Base-by-base conservation (phyloP, 2,113 vertebrate genomes). In the Syngnathus scovelli region DNA sequence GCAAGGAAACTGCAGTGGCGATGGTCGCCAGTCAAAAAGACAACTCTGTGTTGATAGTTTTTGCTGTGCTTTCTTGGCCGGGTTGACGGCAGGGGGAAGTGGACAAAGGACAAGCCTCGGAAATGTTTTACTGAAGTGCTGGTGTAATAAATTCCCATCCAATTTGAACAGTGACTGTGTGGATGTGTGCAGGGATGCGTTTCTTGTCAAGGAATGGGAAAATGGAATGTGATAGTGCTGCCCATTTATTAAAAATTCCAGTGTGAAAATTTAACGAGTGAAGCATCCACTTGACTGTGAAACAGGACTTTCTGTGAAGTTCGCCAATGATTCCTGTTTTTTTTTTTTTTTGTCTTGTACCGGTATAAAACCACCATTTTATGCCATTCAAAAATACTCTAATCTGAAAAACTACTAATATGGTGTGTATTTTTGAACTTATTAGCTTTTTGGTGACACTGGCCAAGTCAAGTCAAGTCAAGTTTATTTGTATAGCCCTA, bases 111-210 rank as follows among this genome's bases (percentile, higher is more conserved):
- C 5, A 12, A 51, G 6, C 52, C 69, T 66, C 64, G 61, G 43
- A 64, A 67, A 75, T 83, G 86, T 85, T 83, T 62, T 84, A 79
- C 77, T 82, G 78, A 75, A 72, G 66, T 77, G 81, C 60, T 82
- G 80, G 73, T 83, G 78, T 81, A 86, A 86, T 86, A 88, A 88
- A 86, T 66, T 83, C 71, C 71, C 76, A 64, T 75, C 7, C 74
- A 67, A 72, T 19, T 12, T 62, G 38, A 46, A 27, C 27, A 58
- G 51, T 37, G 55, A 58, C 15, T 2, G 3, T 2, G 33, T 11
- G 13, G 12, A 1, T 39, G 37, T 39, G 36, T 37, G 33, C 13
- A 23, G 21, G 12, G 3, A 21, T 52, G 51, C 19, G 10, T 12
- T 23, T 5, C 19, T 23, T 23, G 3, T 54, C n/a, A 54, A 12